Base-by-base conservation (phyloP, 2,797 vertebrate species). In the Tangara arthus region DNA sequence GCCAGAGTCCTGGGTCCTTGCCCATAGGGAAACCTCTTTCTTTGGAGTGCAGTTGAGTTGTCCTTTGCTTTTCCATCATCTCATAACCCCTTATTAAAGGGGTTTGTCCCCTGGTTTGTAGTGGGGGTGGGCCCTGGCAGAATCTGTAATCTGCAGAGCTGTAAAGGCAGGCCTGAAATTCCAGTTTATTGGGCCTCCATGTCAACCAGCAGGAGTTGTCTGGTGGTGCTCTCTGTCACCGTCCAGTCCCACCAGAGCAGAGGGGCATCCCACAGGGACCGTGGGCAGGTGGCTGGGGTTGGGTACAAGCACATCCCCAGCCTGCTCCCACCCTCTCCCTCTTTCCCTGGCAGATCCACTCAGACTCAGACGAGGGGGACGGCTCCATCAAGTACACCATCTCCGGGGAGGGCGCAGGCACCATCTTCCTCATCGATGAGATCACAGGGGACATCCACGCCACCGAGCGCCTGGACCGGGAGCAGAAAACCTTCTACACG, bases 321-420 rank as follows among this genome's bases (percentile, higher is more conserved):
- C 60, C 81, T 59, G 66, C 90, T 91, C 64, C 90, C 64, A 82
- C 73, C 57, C 47, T 84, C 42, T 82, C 46, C 64, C 53, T 94
- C 91, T 94, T 59, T 55, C 79, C 82, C 95, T 94, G 83, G 50
- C 98, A 99, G 99, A 99, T 99, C 96, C 99, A 99, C 93, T 99
- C 99, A 0, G 99, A 99, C 97, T 99, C 99, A 0, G 99, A 99
- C 3, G 99, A 99, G 94, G 99, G 99, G 2, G 99, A 99, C 9
- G 99, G 99, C 53, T 99, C 99, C 97, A 99, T 99, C 97, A 99
- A 99, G 96, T 99, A 99, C 98, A 99, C 99, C 12, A 99, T 99
- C 98, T 99, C 99, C 0, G 99, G 99, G 23, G 99, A 99, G 94
- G 99, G 99, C 0, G 99, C 99, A 0, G 99, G 99, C 37, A 98